These are phyloP conservation scores for Sminthurides aquaticus DNA, from an alignment of 2,888 invertebrate species.

Conservation along the genomic window DNA sequence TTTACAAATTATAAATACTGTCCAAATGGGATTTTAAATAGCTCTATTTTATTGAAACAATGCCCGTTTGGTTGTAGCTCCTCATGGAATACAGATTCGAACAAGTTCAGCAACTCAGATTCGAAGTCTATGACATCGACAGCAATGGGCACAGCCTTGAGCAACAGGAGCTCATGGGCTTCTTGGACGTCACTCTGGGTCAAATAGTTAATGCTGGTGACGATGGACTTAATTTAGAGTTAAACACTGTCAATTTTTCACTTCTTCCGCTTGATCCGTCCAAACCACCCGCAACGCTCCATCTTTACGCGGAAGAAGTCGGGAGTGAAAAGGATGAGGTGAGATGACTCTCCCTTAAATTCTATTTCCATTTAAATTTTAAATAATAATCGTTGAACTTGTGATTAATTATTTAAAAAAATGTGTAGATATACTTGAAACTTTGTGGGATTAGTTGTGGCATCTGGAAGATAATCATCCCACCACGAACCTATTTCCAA, in stretches of 20 bases:
- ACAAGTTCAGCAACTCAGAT: conserved; percentile 52
- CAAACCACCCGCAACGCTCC: conserved; percentile 33
- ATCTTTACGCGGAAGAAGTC: conserved; percentile 40
- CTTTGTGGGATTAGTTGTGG: conserved; percentile 21
- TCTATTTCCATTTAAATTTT: too few species aligned
- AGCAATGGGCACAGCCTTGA: conserved; percentile 44
- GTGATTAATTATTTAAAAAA: too few species aligned
- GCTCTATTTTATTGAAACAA: too few species aligned
- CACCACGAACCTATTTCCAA: conserved; percentile 32
- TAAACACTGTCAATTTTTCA: conserved; percentile 23
- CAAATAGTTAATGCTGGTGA: conserved; percentile 37
- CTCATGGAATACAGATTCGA: conserved; percentile 52
- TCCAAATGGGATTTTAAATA: too few species aligned
- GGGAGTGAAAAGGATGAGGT: conserved; percentile 40
- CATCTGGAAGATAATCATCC: conserved; percentile 26
- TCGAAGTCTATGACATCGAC: conserved; percentile 50
- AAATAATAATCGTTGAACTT: conserved; percentile 7
- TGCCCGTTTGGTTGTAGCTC: neutral
- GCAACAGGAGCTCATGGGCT: conserved; percentile 52
- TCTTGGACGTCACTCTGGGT: conserved; percentile 46
- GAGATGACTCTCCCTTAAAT: neutral
- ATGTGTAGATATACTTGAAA: conserved; percentile 25
- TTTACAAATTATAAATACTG: too few species aligned
- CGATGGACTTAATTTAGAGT: conserved; percentile 26
- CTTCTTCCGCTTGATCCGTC: conserved; percentile 6